Evolutionary conservation across 2,888 invertebrate genomes (phyloP), one percentile per base, ranked within the genome.

Genomic region (Drosophila kokeensis): DNA sequence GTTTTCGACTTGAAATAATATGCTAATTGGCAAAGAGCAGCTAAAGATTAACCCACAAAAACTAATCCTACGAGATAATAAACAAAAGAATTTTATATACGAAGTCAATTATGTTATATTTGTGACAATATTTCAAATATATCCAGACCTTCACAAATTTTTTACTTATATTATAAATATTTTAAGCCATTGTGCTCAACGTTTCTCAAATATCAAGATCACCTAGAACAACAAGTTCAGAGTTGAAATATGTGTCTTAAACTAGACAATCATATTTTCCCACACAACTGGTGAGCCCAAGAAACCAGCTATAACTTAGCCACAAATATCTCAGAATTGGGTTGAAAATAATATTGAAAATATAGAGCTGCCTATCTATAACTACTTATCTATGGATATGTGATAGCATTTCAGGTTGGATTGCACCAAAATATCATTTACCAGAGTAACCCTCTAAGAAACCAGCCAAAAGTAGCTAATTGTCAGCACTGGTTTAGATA

Each of bases 401-500:
- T 48, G 21, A 57, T 15, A 40, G 34, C 21, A 59, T 21, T 30
- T 38, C 11, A 4, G 4, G 15, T 27, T 29, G 34, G 58, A 34
- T 24, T n/a, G 40, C 38, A 54, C 4, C 32, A n/a, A 38, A 54
- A 54, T 73, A 68, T 54, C 27, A 27, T 18, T 48, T 73, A 24
- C 40, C 57, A 18, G 24, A 21, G n/a, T n/a, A 49, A 50, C 21
- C 59, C 49, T 42, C 60, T 40, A 54, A 58, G 27, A 69, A 69
- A 29, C 61, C 32, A 42, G 49, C 32, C 42, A 48, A 70, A 70
- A 66, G 50, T 73, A 52, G 45, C 55, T 53, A 69, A 48, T 42
- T 64, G 73, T 58, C 77, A 63, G 73, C 78, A 59, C 50, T 73
- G 63, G 32, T 49, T 68, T 29, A 49, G 52, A 67, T 78, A 60